Evolutionary conservation across 2,888 invertebrate genomes (phyloP), one percentile per base, ranked within the genome.

Genomic region (Leptopterna dolabrata): DNA sequence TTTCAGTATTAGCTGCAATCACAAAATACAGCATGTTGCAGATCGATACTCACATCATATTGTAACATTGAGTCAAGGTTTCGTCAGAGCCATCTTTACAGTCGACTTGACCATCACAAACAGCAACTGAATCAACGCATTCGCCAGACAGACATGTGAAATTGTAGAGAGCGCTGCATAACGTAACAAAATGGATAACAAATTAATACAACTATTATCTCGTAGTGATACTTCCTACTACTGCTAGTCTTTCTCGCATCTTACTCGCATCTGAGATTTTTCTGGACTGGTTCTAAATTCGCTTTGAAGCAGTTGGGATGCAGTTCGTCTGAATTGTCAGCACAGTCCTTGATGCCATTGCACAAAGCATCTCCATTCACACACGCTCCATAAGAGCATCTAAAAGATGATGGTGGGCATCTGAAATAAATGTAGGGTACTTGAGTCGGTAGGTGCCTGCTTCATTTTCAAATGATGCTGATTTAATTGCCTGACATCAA

Each of bases 41-140:
- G 29, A n/a, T n/a, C 16, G 36, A 19, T 51, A 51, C 87, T 85
- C 41, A 89, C 89, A 80, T 86, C 45, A 89, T 78, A 84, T 86
- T 87, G 36, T 87, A 80, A n/a, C 89, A 89, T 19, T 88, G 87
- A 3, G 86, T 88, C n/a, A 87, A 73, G 47, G 89, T 90, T 88
- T 90, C 90, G 89, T 90, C 90, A 13, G 90, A 90, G 9, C 89
- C 88, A 87, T 90, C 90, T 11, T 51, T 70, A 84, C 90, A 90
- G 80, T 90, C 90, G 16, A 55, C 76, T 9, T 43, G 73, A 13
- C 90, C 90, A 88, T 91, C 90, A 89, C 91, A 91, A 51, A 88
- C 73, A n/a, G 87, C 80, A 27, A 86, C 76, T 36, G 63, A 30
- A 71, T 90, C 88, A 47, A 90, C 90, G 51, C 91, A 91, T 29